Percentiles rank a stretch among this genome's conserved stretches.
These are phyloP conservation scores for Cervus canadensis DNA, from an alignment of 2,113 vertebrate genomes.

Conservation along the genomic window DNA sequence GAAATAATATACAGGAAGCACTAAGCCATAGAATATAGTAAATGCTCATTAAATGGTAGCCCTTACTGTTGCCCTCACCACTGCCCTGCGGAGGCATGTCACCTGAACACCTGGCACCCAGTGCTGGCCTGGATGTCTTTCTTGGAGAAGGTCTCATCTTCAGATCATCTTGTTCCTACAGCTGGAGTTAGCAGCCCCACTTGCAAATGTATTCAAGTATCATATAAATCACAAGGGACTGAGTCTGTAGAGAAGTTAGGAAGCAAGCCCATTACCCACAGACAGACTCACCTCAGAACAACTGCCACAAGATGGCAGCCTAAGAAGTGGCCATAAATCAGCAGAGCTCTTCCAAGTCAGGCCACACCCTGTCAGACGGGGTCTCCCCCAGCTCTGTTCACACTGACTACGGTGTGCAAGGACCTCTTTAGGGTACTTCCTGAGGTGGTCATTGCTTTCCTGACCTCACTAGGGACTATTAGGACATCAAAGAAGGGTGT, in stretches of 20 bases:
- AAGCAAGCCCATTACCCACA: background rate
- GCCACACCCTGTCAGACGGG: background rate
- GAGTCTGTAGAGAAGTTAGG: background rate
- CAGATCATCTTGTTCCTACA: background rate
- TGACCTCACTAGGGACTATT: background rate
- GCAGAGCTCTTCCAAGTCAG: background rate
- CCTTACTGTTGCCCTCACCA: background rate
- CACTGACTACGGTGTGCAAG: background rate
- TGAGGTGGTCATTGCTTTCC: background rate
- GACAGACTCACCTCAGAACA: background rate
- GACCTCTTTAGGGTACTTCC: background rate
- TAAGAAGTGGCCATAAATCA: background rate
- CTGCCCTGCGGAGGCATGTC: background rate
- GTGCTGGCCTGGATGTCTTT: background rate
- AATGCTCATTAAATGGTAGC: background rate
- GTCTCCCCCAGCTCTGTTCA: background rate
- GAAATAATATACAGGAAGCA: background rate
- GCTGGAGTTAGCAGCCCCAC: background rate
- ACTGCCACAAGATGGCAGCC: slow-evolving; percentile 66
- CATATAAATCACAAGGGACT: background rate
- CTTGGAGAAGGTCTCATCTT: background rate
- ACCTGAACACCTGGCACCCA: background rate
- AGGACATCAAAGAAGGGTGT: background rate
- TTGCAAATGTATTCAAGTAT: background rate
- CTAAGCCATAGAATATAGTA: background rate